These are phyloP conservation scores for Tinea semifulvella DNA, from an alignment of 2,888 invertebrate genomes.

Conservation along the genomic window DNA sequence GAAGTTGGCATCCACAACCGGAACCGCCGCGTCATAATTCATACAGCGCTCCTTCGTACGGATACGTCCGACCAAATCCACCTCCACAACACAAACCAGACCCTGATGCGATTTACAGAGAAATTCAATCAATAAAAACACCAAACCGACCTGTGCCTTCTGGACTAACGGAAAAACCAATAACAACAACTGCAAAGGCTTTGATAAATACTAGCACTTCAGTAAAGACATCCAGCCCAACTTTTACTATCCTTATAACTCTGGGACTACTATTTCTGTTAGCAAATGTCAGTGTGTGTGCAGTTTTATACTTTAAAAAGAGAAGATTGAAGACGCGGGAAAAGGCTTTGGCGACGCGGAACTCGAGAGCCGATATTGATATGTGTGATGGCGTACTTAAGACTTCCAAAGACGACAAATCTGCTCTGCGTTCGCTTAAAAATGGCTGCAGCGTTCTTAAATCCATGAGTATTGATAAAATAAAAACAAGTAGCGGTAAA, in stretches of 20 bases:
- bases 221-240: conserved; percentile 66
- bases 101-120: conserved; percentile 39
- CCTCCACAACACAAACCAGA: conserved; percentile 31
- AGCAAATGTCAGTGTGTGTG: conserved; percentile 76
- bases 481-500: conserved; percentile 59
- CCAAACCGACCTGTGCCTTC: conserved; percentile 39
- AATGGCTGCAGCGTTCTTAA: conserved; percentile 68
- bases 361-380: conserved; percentile 59
- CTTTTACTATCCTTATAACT: conserved; percentile 69
- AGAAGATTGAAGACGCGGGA: conserved; percentile 63
- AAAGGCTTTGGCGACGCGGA: conserved; percentile 47
- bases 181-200: conserved; percentile 32
- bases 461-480: conserved; percentile 62
- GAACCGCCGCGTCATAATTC: conserved; percentile 28
- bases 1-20: conserved; percentile 28
- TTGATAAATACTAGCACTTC: conserved; percentile 30
- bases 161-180: conserved; percentile 39
- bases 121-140: conserved; percentile 50
- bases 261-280: conserved; percentile 76
- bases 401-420: conserved; percentile 50
- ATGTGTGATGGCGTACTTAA: conserved; percentile 53
- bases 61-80: conserved; percentile 32
- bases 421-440: conserved; percentile 50
- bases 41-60: conserved; percentile 35
- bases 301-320: conserved; percentile 73